Conservation (phyloP, 2,113 vertebrate species). For the Myotis davidii region DNA sequence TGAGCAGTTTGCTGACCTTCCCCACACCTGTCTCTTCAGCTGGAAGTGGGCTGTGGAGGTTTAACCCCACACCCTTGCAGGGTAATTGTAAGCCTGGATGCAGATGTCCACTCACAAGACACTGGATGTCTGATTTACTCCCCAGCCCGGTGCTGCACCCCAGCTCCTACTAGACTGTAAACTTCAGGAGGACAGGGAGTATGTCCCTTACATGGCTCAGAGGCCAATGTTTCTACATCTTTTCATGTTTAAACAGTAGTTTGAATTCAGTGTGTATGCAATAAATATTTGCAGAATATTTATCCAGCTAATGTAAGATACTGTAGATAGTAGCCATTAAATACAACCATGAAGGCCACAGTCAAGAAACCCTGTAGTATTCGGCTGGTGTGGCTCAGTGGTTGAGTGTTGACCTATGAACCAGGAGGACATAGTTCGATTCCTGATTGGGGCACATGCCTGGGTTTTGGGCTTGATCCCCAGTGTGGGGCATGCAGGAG, state of each 20-base stretch:
- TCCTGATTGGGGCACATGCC: too few species aligned
- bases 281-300: not conserved
- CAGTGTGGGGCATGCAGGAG: too few species aligned
- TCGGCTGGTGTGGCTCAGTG: too few species aligned
- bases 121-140: not conserved
- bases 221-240: not conserved
- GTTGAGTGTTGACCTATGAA: too few species aligned
- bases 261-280: not conserved
- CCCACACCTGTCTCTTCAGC: not conserved
- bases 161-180: not conserved
- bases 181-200: not conserved
- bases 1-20: not conserved
- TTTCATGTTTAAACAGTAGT: constrained; percentile 6
- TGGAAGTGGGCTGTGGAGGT: not conserved
- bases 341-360: not conserved
- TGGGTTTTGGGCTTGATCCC: too few species aligned
- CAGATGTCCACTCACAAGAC: not conserved
- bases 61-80: not conserved
- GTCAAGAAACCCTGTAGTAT: not conserved
- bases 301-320: not conserved
- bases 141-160: not conserved
- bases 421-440: too few species aligned
- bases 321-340: not conserved
- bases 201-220: not conserved
- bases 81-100: not conserved